Evolutionary conservation across 2,888 invertebrate species (phyloP), one percentile per base, ranked within the genome.

Genomic region (Andrena haemorrhoa): DNA sequence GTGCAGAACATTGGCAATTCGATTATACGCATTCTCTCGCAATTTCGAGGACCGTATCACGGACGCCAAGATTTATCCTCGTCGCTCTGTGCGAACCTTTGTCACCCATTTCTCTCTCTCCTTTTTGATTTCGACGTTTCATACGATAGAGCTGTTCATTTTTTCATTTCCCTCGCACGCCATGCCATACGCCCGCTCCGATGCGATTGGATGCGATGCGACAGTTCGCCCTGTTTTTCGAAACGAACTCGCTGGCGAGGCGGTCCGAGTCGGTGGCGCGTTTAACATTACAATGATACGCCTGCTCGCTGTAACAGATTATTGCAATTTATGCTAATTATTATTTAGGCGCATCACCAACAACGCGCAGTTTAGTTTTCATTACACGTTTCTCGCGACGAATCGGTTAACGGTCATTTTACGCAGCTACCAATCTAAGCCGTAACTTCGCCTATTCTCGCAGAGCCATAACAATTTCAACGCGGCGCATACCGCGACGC

Each of bases 11-110:
- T 77, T 35, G 78, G 65, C 83, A 26, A 86, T 88, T 88, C 83
- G 86, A 88, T 89, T 83, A 83, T 87, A 80, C 86, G 75, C 82
- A 53, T 79, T 79, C 84, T 70, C 71, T 60, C 75, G 71, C 83
- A 85, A 79, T 88, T 85, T 76, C 75, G 53, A 49, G 29, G 53
- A 33, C 10, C 74, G 73, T 74, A 63, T 75, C 51, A 72, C 56
- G 69, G 16, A 31, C 58, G 51, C 63, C 35, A 78, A 79, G 84
- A 88, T 88, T 88, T 86, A 88, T 84, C 69, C 70, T 12, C 35
- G 69, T 75, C 78, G 29, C 29, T 31, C 16, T 64, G 26, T 49
- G 16, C 5, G 20, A 33, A n/a, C 41, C 26, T 10, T 29, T 16
- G 26, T 31, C 20, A 33, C n/a, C 29, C 10, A 16, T 35, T 53